Evolutionary conservation across 2,888 invertebrate genomes (phyloP).

Genomic region (Mesorhabditis sp.): DNA sequence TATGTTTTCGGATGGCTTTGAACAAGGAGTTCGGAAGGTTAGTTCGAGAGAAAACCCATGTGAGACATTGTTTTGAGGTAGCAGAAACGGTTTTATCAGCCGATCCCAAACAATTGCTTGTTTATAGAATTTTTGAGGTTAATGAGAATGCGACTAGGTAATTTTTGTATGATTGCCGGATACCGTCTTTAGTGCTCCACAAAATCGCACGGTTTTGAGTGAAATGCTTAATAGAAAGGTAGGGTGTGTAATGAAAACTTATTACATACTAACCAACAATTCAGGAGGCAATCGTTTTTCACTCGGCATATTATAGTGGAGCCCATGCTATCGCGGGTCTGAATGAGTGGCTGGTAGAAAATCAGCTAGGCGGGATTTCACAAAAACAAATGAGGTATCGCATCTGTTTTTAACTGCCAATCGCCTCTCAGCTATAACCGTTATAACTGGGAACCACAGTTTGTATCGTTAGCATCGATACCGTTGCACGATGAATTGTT

Average conservation of each 20-base stretch:
- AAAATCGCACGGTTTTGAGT: background rate
- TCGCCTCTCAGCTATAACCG: slow-evolving; percentile 10
- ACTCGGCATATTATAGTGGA: background rate
- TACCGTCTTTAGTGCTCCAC: background rate
- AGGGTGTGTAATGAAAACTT: background rate
- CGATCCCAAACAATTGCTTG: slow-evolving; percentile 1
- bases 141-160: background rate
- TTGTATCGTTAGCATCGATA: slow-evolving; percentile 14
- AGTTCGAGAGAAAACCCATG: background rate
- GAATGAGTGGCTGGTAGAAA: background rate
- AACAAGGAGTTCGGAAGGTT: background rate
- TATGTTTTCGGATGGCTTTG: background rate
- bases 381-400: background rate
- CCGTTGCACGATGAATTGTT: slow-evolving; percentile 18
- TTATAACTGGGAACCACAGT: slow-evolving; percentile 18
- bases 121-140: slow-evolving; percentile 3
- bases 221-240: background rate
- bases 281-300: background rate
- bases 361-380: background rate
- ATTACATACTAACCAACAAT: background rate
- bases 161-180: background rate
- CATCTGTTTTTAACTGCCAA: background rate
- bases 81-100: background rate
- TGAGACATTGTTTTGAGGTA: background rate
- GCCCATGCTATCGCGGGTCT: background rate